Conservation (phyloP, 2,888 invertebrate species). For the Drosophila bunnanda region DNA sequence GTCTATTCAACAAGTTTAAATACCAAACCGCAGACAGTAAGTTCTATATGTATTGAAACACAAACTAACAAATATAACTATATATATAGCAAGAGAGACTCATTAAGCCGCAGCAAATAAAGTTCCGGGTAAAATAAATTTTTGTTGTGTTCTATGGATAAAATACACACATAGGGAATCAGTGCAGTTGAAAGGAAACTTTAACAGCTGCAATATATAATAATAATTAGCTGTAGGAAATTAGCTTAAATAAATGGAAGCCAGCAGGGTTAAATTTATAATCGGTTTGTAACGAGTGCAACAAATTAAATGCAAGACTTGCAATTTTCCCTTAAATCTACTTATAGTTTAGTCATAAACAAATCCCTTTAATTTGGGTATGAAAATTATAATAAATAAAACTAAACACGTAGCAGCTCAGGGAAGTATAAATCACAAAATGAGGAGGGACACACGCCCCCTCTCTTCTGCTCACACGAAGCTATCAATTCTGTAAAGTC, state of each 20-base stretch:
- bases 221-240: conserved; percentile 14
- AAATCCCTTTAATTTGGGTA: neutral
- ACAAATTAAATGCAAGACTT: neutral
- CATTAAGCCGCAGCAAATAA: conserved; percentile 14
- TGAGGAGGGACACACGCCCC: neutral
- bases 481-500: conserved; percentile 40
- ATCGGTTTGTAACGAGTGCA: neutral
- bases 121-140: conserved; percentile 9
- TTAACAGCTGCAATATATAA: conserved; percentile 23
- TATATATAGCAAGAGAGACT: conserved; percentile 1
- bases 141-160: conserved; percentile 1
- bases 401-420: conserved; percentile 1
- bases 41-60: neutral
- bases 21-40: conserved; percentile 17
- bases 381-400: neutral
- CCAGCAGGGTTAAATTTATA: conserved; percentile 2
- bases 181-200: conserved; percentile 17
- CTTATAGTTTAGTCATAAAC: neutral
- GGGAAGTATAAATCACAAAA: conserved; percentile 24
- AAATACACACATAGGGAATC: conserved; percentile 13
- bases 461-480: neutral
- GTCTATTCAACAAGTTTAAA: conserved; percentile 30
- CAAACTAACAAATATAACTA: neutral
- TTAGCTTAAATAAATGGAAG: neutral
- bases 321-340: neutral